Evolutionary conservation across 2,888 invertebrate genomes (phyloP).

Genomic region (Sinelater perroti): DNA sequence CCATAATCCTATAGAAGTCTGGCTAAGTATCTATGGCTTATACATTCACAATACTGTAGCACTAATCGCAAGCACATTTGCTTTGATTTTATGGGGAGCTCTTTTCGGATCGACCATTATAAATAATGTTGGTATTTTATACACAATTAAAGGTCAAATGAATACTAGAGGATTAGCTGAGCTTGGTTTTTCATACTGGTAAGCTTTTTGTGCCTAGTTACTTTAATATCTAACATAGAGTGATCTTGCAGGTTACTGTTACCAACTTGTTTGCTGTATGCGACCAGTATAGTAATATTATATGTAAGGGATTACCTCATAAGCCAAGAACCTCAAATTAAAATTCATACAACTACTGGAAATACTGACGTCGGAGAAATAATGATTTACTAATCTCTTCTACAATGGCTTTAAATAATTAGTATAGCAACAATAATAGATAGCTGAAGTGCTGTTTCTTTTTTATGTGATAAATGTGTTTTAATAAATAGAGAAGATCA

Average conservation of each 20-base stretch:
- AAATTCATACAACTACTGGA: constrained; percentile 43
- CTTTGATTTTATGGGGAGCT: constrained; percentile 59
- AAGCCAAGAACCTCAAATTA: constrained; percentile 49
- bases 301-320: constrained; percentile 54
- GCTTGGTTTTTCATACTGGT: constrained; percentile 63
- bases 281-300: constrained; percentile 53
- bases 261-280: constrained; percentile 48
- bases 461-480: too few relatives aligned
- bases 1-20: constrained; percentile 67
- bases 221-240: too few relatives aligned
- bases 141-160: constrained; percentile 54
- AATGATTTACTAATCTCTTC: constrained; percentile 39
- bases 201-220: constrained; percentile 35
- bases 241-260: constrained; percentile 51
- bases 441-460: too few relatives aligned
- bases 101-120: constrained; percentile 53
- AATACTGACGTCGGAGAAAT: constrained; percentile 36
- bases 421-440: too few relatives aligned
- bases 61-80: constrained; percentile 48
- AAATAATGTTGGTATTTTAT: constrained; percentile 57
- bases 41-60: constrained; percentile 69
- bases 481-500: too few relatives aligned
- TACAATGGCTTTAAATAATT: too few relatives aligned
- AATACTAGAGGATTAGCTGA: constrained; percentile 52
- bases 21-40: constrained; percentile 67